A percentile compares a stretch with the other conserved stretches of the same genome.
phyloP scores from a whole-genome alignment of 64 coral and sea anemone genomes.

The Anthopleura sola region DNA sequence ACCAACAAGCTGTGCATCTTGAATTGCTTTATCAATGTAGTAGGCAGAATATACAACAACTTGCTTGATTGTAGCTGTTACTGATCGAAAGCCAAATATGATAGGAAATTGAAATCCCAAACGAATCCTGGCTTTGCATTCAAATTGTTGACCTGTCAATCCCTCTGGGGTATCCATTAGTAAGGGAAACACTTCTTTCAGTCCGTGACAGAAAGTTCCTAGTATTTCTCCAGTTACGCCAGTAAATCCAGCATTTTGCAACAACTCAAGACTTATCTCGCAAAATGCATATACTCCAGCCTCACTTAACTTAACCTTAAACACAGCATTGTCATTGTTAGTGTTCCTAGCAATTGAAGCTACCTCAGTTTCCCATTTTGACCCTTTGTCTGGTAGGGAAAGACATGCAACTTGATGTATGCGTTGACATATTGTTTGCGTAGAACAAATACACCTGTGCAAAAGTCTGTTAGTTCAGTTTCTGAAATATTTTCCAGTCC shows the following conservation, averaged over 20 bases:
- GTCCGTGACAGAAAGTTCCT: slow-evolving; percentile 15
- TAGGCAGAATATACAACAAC: neutral
- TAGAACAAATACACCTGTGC: slow-evolving; percentile 7
- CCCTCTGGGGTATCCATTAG: slow-evolving; percentile 15
- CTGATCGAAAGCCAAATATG: slow-evolving; percentile 21
- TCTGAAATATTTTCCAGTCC: slow-evolving; percentile 8
- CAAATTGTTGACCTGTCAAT: slow-evolving; percentile 2
- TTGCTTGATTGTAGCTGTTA: slow-evolving; percentile 53
- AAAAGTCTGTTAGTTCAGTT: slow-evolving; percentile 4
- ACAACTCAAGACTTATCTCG: slow-evolving; percentile 1
- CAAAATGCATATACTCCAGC: slow-evolving; percentile 28
- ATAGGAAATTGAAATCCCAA: slow-evolving; percentile 45
- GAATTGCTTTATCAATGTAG: slow-evolving; percentile 26
- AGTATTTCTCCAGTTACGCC: slow-evolving; percentile 13
- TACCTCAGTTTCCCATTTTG: no score
- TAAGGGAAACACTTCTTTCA: neutral
- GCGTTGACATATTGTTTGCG: slow-evolving; percentile 15
- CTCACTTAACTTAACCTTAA: slow-evolving; percentile 20
- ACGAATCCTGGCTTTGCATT: neutral
- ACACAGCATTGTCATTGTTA: neutral
- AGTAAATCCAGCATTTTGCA: slow-evolving; percentile 27
- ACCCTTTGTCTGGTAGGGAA: no score
- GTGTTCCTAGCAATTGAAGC: no score
- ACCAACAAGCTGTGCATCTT: slow-evolving; percentile 28
- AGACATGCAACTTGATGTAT: no score